Base-by-base conservation (phyloP, 2,797 vertebrate genomes). In the Eleutherodactylus coqui region DNA sequence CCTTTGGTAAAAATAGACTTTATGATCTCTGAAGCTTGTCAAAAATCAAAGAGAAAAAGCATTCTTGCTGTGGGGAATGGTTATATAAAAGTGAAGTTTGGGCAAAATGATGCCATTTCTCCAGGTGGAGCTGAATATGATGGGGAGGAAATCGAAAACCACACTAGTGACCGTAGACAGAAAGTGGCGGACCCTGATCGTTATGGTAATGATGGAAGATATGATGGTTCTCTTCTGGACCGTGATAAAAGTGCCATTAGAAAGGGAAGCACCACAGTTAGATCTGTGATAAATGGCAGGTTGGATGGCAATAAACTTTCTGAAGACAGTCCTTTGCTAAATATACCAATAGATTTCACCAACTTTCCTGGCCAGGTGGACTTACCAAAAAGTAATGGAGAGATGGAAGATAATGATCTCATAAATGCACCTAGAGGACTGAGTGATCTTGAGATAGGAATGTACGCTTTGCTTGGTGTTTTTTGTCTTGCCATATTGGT, bases 401-500 rank as follows among this genome's bases (percentile, higher is more conserved):
- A 94, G 70, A 60, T 94, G 85, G 95, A 96, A 7, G 96, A 96
- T 0, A 77, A 34, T 0, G 96, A 96, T 88, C 93, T 95, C 82
- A 85, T 95, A 32, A 96, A 96, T 90, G 89, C 94, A 0, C 90
- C 94, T 0, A 94, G 96, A 0, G 96, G 97, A 34, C 96, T 99
- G 72, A 96, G 96, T 0, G 97, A 99, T 90, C 93, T 99, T 89
- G 97, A 99, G 94, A 97, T 98, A 0, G 98, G 98, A 73, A 99
- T 99, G 98, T 99, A 99, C 0, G 98, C 98, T 6, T 93, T 99
- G 79, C 93, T 99, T 58, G 97, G 98, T 0, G 98, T 99, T 91
- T 99, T 99, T 94, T 98, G 98, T 91, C 94, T 99, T 19, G 97
- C 98, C 69, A 98, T 99, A 90, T 92, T 99, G 16, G 97, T 99